phyloP scores from a whole-genome alignment of 2,888 invertebrate genomes.

The Helicoverpa assulta region DNA sequence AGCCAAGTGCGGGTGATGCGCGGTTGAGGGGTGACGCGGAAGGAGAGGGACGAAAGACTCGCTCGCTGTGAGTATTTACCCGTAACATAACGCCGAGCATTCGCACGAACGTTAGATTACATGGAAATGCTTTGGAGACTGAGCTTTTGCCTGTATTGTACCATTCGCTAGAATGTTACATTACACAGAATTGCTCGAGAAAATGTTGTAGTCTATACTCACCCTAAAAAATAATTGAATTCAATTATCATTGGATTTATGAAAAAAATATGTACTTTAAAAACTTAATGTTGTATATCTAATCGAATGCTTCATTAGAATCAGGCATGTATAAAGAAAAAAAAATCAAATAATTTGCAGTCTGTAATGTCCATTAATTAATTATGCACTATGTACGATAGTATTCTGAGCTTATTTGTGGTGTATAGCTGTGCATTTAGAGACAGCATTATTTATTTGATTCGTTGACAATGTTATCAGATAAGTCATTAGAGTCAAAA shows the following conservation, averaged over 20 bases:
- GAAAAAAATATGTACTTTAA: not conserved
- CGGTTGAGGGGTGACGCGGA: too few relatives aligned
- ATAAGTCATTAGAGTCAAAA: conserved; percentile 17
- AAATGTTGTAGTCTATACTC: too few relatives aligned
- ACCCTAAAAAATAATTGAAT: too few relatives aligned
- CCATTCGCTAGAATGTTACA: too few relatives aligned
- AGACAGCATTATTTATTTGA: conserved; percentile 29
- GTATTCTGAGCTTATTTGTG: not conserved
- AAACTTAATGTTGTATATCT: conserved; percentile 17
- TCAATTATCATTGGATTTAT: not conserved
- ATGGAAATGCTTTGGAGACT: too few relatives aligned
- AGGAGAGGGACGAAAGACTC: too few relatives aligned
- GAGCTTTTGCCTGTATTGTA: too few relatives aligned
- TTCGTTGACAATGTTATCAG: not conserved
- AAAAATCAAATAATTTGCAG: conserved; percentile 49
- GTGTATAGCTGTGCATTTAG: conserved; percentile 1
- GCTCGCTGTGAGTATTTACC: too few relatives aligned
- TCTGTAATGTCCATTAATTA: conserved; percentile 52
- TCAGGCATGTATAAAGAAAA: conserved; percentile 26
- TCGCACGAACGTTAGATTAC: too few relatives aligned
- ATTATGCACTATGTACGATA: conserved; percentile 28
- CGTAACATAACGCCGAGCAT: too few relatives aligned
- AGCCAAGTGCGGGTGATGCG: too few relatives aligned
- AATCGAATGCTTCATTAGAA: conserved; percentile 65
- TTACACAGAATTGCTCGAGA: too few relatives aligned